Conservation (phyloP, 1,140 invertebrate genomes). For the Aphaenogaster ashmeadi region DNA sequence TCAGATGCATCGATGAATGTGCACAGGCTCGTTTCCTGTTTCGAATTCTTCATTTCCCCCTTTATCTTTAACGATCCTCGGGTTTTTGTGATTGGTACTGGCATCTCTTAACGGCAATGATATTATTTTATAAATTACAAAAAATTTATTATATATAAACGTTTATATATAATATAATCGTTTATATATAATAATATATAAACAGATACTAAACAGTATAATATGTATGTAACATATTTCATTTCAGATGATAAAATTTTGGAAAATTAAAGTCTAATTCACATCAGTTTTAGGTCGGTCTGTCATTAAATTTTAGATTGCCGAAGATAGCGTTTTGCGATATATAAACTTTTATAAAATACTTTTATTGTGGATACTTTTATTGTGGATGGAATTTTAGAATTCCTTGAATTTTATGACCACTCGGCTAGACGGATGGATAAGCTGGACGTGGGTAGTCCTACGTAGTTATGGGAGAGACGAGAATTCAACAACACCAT, state of each 20-base stretch:
- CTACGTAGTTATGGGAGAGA: slow-evolving; percentile 11
- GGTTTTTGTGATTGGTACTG: neutral
- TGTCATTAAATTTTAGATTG: slow-evolving; percentile 25
- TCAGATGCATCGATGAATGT: slow-evolving; percentile 54
- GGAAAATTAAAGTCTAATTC: neutral
- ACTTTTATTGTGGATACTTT: neutral
- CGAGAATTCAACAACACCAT: slow-evolving; percentile 35
- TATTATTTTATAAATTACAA: neutral
- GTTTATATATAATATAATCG: too few species aligned
- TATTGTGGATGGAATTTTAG: slow-evolving; percentile 32
- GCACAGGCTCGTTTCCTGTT: neutral
- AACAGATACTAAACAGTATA: neutral
- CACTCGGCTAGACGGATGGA: slow-evolving; percentile 17
- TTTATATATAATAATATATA: too few species aligned
- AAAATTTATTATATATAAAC: too few species aligned
- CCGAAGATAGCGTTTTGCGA: neutral
- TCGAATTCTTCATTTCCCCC: neutral
- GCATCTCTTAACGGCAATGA: neutral
- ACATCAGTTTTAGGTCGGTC: neutral
- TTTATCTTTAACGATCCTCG: neutral
- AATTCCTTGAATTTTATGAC: slow-evolving; percentile 14
- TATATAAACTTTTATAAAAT: neutral
- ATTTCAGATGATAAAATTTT: neutral
- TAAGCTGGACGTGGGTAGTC: slow-evolving; percentile 32
- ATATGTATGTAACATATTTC: neutral